Evolutionary conservation across 2,888 invertebrate species (phyloP).

Genomic region (Drosophila birchii): DNA sequence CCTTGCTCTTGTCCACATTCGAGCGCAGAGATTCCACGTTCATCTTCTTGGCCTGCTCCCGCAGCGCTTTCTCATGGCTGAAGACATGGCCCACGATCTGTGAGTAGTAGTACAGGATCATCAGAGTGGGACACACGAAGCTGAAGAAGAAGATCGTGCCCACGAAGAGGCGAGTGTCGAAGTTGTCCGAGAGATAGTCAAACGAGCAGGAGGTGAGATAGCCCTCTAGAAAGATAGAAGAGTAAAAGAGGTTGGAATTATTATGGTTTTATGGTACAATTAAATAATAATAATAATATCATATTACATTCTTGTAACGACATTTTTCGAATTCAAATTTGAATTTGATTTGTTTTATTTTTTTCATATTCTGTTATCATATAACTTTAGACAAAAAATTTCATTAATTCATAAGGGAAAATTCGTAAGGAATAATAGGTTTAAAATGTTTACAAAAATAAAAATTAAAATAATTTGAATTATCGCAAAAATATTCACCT

Average conservation of each 20-base stretch:
- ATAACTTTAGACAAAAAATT: too few species aligned
- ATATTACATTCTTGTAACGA: too few species aligned
- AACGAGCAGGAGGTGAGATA: conserved; percentile 93
- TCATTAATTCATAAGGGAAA: too few species aligned
- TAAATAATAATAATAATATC: too few species aligned
- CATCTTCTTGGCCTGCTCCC: conserved; percentile 94
- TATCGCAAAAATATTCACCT: too few species aligned
- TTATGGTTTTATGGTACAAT: too few species aligned
- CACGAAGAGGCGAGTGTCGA: conserved; percentile 91
- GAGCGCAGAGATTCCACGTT: conserved; percentile 93
- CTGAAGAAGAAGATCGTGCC: conserved; percentile 91
- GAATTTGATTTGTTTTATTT: too few species aligned
- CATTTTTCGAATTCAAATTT: too few species aligned
- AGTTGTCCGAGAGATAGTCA: conserved; percentile 91
- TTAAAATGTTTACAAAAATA: too few species aligned
- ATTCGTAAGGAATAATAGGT: too few species aligned
- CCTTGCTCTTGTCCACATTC: conserved; percentile 87
- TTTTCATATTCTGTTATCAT: too few species aligned
- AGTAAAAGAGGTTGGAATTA: neutral
- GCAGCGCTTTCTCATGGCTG: conserved; percentile 92
- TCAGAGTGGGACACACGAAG: conserved; percentile 90
- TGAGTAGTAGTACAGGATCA: conserved; percentile 93
- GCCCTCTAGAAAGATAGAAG: conserved; percentile 88
- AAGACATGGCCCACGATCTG: conserved; percentile 93
- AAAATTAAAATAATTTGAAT: too few species aligned